A percentile compares a stretch with the other conserved stretches of the same genome.
Evolutionary conservation across 1,140 invertebrate species (phyloP).

Genomic region (Heterodera carotae): DNA sequence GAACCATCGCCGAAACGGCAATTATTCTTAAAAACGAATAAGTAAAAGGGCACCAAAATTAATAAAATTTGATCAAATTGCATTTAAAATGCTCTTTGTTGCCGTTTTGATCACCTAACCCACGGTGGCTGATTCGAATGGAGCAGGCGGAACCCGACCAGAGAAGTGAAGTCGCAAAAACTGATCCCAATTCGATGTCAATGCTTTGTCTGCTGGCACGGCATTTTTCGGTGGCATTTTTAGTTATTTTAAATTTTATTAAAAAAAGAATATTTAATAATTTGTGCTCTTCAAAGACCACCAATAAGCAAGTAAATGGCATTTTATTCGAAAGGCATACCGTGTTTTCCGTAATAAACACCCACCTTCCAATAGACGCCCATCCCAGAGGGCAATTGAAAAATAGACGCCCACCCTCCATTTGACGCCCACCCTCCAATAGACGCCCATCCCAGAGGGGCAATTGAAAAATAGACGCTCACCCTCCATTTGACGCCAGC

Average conservation of each 20-base stretch:
- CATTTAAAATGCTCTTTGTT: conserved; percentile 19
- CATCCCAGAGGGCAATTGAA: too few species aligned
- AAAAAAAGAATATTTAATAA: too few species aligned
- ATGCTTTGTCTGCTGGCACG: conserved; percentile 25
- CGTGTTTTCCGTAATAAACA: too few species aligned
- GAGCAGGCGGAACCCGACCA: conserved; percentile 52
- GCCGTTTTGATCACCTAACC: conserved; percentile 39
- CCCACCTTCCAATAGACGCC: too few species aligned
- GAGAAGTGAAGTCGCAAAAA: conserved; percentile 55
- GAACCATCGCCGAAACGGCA: conserved; percentile 11
- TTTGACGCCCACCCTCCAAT: too few species aligned
- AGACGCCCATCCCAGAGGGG: too few species aligned
- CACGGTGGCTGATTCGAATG: conserved; percentile 41
- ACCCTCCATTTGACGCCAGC: too few species aligned
- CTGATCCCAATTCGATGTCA: conserved; percentile 37
- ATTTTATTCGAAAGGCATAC: too few species aligned
- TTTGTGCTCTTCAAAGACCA: background rate
- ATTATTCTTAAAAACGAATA: conserved; percentile 5
- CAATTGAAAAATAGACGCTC: too few species aligned
- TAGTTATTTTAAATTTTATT: background rate
- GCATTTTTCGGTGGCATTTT: background rate
- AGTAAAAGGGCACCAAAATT: conserved; percentile 34
- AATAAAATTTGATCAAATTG: conserved; percentile 1
- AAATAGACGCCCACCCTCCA: too few species aligned
- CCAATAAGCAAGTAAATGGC: background rate